Percentiles rank a stretch among this genome's conserved stretches.
Conservation (phyloP, 2,888 invertebrate genomes). For the Xestia rhomboidea region DNA sequence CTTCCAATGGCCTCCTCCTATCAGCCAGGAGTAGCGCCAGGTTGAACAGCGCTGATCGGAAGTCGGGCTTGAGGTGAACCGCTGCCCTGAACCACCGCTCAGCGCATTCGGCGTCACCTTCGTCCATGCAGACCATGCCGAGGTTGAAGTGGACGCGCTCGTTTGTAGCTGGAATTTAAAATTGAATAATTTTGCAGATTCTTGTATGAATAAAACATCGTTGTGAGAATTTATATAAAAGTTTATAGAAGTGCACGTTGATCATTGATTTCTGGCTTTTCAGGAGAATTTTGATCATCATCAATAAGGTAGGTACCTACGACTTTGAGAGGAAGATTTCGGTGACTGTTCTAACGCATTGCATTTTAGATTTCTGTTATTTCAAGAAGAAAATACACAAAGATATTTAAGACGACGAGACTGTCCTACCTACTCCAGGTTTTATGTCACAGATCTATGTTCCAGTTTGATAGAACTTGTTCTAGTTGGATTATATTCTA, state of each 20-base stretch:
- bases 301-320: background rate
- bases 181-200: background rate
- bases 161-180: constrained; percentile 91
- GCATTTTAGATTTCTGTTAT: background rate
- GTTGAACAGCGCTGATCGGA: constrained; percentile 98
- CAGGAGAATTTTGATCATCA: background rate
- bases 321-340: background rate
- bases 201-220: background rate
- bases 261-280: background rate
- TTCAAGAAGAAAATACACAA: background rate
- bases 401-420: background rate
- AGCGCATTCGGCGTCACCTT: constrained; percentile 96
- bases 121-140: constrained; percentile 99
- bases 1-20: constrained; percentile 96
- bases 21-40: constrained; percentile 97
- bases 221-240: background rate
- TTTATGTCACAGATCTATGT: background rate
- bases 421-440: background rate
- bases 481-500: no score
- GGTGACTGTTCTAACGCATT: background rate
- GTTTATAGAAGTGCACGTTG: background rate
- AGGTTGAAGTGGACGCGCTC: constrained; percentile 98
- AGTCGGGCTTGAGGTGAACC: constrained; percentile 96
- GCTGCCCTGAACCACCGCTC: constrained; percentile 98
- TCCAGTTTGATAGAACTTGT: background rate